phyloP scores from a whole-genome alignment of 2,113 vertebrate species.

The Hystrix cristata region DNA sequence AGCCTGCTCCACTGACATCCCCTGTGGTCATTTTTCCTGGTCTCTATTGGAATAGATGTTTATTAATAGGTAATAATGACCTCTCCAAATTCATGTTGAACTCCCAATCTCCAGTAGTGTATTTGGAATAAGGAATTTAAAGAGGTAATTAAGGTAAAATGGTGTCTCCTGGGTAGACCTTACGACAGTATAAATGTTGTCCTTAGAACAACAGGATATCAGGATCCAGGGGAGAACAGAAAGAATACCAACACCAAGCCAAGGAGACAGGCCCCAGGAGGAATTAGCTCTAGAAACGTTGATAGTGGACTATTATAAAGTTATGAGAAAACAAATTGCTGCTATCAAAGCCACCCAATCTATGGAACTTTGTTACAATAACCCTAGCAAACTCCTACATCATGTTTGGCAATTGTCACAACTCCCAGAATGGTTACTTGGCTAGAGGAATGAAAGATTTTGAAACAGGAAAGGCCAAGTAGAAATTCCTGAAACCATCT shows the following conservation, averaged over 20 bases:
- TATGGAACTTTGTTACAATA: not conserved
- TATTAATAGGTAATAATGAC: not conserved
- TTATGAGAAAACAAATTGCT: not conserved
- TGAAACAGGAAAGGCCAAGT: not conserved
- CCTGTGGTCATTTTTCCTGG: not conserved
- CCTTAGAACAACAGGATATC: not conserved
- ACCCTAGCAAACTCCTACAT: no score
- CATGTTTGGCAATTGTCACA: not conserved
- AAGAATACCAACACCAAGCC: not conserved
- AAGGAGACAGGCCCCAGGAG: not conserved
- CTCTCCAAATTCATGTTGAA: not conserved
- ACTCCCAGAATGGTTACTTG: not conserved
- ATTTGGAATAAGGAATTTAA: not conserved
- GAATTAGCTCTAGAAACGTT: not conserved
- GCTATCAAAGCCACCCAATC: accelerated
- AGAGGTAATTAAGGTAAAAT: not conserved
- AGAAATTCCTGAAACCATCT: not conserved
- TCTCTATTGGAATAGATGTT: not conserved
- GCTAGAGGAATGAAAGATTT: not conserved
- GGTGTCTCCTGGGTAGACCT: not conserved
- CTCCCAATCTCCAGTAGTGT: not conserved
- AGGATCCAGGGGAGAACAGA: not conserved
- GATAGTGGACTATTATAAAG: not conserved
- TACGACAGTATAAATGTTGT: not conserved
- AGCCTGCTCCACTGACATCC: not conserved